Evolutionary conservation across 1,140 invertebrate genomes (phyloP).

Genomic region (Bradynema listronoti): DNA sequence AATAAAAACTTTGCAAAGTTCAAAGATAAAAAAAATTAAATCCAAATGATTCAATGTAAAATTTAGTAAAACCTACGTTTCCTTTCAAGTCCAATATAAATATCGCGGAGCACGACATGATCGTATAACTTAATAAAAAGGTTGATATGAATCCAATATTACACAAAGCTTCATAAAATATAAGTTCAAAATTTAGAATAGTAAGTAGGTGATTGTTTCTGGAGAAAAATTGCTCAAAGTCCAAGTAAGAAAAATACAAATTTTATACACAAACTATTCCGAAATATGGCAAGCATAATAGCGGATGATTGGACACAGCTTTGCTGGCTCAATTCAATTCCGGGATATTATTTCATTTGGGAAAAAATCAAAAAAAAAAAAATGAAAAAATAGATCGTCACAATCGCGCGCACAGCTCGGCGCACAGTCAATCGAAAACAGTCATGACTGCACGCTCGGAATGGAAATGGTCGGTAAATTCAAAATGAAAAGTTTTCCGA

Average conservation of each 20-base stretch:
- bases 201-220: too few species aligned
- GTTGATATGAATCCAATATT: neutral
- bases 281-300: too few species aligned
- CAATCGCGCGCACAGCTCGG: neutral
- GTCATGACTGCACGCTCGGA: neutral
- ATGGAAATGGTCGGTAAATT: too few species aligned
- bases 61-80: slow-evolving; percentile 63
- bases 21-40: neutral
- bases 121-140: slow-evolving; percentile 11
- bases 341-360: neutral
- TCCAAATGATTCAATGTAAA: slow-evolving; percentile 5
- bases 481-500: too few species aligned
- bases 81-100: slow-evolving; percentile 96
- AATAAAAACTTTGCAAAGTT: slow-evolving; percentile 14
- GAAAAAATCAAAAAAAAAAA: neutral
- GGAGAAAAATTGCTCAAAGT: too few species aligned
- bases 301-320: too few species aligned
- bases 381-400: neutral
- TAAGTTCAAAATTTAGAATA: neutral
- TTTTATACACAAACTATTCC: too few species aligned
- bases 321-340: neutral
- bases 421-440: neutral
- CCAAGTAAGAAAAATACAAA: too few species aligned
- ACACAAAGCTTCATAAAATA: neutral
- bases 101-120: slow-evolving; percentile 69